Evolutionary conservation across 2,113 vertebrate species (phyloP).

Genomic region (Podiceps cristatus): DNA sequence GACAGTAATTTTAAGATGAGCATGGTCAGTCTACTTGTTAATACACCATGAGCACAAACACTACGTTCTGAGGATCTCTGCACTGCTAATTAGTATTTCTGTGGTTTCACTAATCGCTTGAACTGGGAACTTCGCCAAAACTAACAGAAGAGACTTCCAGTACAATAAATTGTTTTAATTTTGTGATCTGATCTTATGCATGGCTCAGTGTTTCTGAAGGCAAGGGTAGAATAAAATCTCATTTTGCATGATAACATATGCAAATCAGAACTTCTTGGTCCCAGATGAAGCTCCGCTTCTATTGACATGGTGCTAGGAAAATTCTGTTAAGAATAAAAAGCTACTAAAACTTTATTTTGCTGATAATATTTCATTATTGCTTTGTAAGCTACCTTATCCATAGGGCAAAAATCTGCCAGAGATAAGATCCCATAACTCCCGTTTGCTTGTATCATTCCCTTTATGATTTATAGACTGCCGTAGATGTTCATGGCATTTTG

Average conservation of each 20-base stretch:
- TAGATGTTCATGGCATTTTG: slow-evolving; percentile 34
- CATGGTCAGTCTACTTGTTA: not conserved
- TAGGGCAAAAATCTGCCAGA: slow-evolving; percentile 50
- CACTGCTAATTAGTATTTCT: slow-evolving; percentile 72
- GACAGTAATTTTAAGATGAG: not conserved
- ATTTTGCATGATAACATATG: slow-evolving; percentile 55
- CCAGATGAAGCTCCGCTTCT: slow-evolving; percentile 6
- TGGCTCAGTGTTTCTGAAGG: slow-evolving; percentile 64
- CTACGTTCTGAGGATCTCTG: slow-evolving; percentile 32
- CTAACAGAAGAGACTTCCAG: slow-evolving; percentile 67
- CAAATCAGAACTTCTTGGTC: slow-evolving; percentile 55
- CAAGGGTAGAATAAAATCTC: slow-evolving; percentile 64
- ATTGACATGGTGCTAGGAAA: slow-evolving; percentile 34
- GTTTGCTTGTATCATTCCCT: slow-evolving; percentile 34
- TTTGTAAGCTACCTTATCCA: slow-evolving; percentile 63
- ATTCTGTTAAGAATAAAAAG: slow-evolving; percentile 18
- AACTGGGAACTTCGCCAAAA: slow-evolving; percentile 71
- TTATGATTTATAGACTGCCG: slow-evolving; percentile 25
- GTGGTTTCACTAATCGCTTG: slow-evolving; percentile 66
- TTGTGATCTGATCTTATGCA: slow-evolving; percentile 53
- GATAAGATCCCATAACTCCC: slow-evolving; percentile 44
- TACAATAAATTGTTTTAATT: slow-evolving; percentile 72
- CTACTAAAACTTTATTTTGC: slow-evolving; percentile 64
- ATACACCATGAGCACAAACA: slow-evolving; percentile 2
- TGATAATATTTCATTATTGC: slow-evolving; percentile 63